Evolutionary conservation across 2,797 vertebrate species (phyloP).

Genomic region (Chrysocyon brachyurus): DNA sequence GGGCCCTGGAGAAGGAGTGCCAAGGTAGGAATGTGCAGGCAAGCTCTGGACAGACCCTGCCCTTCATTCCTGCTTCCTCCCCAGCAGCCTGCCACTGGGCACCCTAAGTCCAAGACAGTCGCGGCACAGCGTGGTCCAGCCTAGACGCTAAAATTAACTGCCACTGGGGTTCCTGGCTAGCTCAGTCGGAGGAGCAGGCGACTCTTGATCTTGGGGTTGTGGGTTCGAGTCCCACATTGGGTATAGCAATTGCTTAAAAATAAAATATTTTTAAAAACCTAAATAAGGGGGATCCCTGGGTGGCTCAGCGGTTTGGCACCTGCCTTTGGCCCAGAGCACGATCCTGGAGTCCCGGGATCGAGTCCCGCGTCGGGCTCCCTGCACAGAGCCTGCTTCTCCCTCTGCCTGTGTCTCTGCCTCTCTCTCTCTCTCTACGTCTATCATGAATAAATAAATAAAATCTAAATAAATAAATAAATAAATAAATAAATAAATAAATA

Average conservation of each 20-base stretch:
- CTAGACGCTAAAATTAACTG: neutral
- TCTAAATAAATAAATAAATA: too few relatives aligned
- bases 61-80: neutral
- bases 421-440: too few relatives aligned
- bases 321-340: too few relatives aligned
- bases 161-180: neutral
- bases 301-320: too few relatives aligned
- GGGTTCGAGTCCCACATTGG: neutral
- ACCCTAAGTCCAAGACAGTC: neutral
- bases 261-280: neutral
- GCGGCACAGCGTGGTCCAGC: neutral
- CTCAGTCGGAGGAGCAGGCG: neutral
- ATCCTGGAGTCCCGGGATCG: too few relatives aligned
- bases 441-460: too few relatives aligned
- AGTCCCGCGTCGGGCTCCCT: too few relatives aligned
- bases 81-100: neutral
- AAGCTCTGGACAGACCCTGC: neutral
- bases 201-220: neutral
- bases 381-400: too few relatives aligned
- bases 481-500: too few relatives aligned
- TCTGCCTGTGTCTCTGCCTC: too few relatives aligned
- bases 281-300: too few relatives aligned
- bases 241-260: neutral
- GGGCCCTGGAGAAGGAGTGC: neutral
- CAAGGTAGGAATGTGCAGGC: neutral